Percentiles rank a stretch among this genome's conserved stretches.
phyloP scores from a whole-genome alignment of 1,140 invertebrate species.

The Drosophila guanche region DNA sequence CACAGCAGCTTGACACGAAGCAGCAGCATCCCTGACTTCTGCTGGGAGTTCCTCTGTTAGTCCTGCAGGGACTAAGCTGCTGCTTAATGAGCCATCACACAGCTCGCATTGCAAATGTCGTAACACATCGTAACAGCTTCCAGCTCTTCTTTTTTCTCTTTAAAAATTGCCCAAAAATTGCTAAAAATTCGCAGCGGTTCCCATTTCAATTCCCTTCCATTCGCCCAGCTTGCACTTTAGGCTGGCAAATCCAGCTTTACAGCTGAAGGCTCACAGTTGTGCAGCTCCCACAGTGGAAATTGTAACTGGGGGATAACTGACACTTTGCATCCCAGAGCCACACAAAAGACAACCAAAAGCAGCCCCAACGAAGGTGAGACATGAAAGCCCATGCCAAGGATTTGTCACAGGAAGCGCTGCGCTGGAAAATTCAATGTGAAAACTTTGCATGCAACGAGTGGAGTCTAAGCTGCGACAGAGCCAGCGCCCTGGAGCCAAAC shows the following conservation, averaged over 20 bases:
- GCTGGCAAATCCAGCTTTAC: constrained; percentile 7
- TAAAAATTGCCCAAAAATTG: not conserved
- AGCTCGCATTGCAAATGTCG: constrained; percentile 69
- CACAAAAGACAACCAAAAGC: constrained; percentile 11
- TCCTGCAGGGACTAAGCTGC: not conserved
- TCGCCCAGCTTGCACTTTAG: not conserved
- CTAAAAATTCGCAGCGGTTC: too few relatives aligned
- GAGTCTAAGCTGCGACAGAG: constrained; percentile 70
- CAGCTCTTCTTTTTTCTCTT: too few relatives aligned
- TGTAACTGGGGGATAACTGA: constrained; percentile 54
- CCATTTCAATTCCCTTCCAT: not conserved
- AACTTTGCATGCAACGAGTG: constrained; percentile 58
- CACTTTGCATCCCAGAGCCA: constrained; percentile 23
- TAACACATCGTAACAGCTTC: too few relatives aligned
- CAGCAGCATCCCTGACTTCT: constrained; percentile 40
- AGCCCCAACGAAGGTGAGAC: not conserved
- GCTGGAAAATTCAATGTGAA: constrained; percentile 77
- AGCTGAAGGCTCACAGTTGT: constrained; percentile 9
- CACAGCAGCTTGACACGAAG: constrained; percentile 74
- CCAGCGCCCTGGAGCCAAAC: constrained; percentile 32
- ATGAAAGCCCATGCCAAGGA: constrained; percentile 34
- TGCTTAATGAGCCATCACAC: constrained; percentile 68
- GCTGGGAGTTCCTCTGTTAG: not conserved
- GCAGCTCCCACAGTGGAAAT: constrained; percentile 17
- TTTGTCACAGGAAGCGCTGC: constrained; percentile 67